Base-by-base conservation (phyloP, 2,797 vertebrate species). In the Danionella dracula region DNA sequence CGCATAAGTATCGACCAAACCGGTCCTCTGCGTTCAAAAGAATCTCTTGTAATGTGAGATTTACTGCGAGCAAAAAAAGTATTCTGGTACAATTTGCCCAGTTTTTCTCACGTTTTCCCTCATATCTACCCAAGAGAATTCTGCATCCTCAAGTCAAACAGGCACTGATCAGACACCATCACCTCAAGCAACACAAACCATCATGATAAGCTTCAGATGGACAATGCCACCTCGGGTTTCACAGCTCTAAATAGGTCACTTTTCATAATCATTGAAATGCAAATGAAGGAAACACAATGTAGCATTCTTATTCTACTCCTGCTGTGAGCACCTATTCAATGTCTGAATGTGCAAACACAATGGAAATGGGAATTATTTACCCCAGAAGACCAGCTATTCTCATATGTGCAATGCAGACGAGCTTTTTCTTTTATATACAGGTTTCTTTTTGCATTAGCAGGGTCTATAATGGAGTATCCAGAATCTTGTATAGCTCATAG, bases 241-340 rank as follows among this genome's bases (percentile, higher is more conserved):
- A 50, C 45, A 45, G 41, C 54, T 57, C 41, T 49, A 71, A 63
- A 58, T 51, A 45, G 38, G 68, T 50, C 54, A 57, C 61, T 71
- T 65, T 59, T 65, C 61, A 65, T 65, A 49, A 65, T 53, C 53
- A 65, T 71, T 71, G 54, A 65, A 31, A 71, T 71, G 68, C 38
- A 59, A 71, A 71, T 64, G 8, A 15, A 12, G 38, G 48, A 20
- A 59, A 71, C 54, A 71, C 68, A 71, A 66, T 66, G 68, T 45
- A 20, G 54, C 56, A 66, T 66, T 66, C 61, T 51, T 44, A 65
- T 58, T 49, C 60, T 35, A 48, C 50, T 61, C 60, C 53, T 64
- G 51, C 63, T 57, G 50, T 63, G 42, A 49, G 42, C 68, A 38
- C 29, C 61, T 51, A 59, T 40, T 58, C 32, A 62, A 50, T 23